A percentile compares a stretch with the other conserved stretches of the same genome.
These are phyloP conservation scores for Strix aluco DNA, from an alignment of 2,113 vertebrate species.

Conservation along the genomic window DNA sequence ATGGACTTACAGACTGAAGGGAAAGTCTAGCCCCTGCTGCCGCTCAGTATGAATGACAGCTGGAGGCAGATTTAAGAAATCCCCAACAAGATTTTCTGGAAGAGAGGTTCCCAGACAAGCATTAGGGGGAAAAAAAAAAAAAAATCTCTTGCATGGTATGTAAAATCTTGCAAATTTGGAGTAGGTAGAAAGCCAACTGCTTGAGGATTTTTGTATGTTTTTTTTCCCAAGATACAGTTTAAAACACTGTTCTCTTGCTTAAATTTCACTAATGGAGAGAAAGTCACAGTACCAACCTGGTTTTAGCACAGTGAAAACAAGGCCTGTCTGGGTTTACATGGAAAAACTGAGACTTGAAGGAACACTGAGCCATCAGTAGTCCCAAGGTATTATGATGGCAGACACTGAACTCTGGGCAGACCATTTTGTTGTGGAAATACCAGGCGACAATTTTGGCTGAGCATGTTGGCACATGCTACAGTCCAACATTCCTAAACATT, in stretches of 20 bases:
- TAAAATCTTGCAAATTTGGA: not conserved
- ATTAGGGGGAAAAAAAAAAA: not conserved
- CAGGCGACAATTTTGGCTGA: not conserved
- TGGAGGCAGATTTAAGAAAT: not conserved
- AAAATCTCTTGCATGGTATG: not conserved
- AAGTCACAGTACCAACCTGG: not conserved
- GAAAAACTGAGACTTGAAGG: not conserved
- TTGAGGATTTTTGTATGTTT: not conserved
- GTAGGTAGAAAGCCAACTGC: not conserved
- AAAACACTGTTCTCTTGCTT: not conserved
- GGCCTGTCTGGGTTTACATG: not conserved
- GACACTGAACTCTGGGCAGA: not conserved
- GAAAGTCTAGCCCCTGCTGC: not conserved
- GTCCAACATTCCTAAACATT: constrained; percentile 33
- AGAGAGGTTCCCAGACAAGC: not conserved
- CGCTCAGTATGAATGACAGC: not conserved
- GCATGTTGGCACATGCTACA: not conserved
- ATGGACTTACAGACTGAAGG: not conserved
- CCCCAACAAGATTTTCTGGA: not conserved
- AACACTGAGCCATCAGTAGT: not conserved
- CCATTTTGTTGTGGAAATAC: constrained; percentile 10
- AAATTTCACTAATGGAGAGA: not conserved
- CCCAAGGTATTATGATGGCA: not conserved
- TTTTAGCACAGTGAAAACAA: not conserved
- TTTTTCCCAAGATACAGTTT: not conserved